phyloP scores from a whole-genome alignment of 2,888 invertebrate genomes.

The Urechis unicinctus region DNA sequence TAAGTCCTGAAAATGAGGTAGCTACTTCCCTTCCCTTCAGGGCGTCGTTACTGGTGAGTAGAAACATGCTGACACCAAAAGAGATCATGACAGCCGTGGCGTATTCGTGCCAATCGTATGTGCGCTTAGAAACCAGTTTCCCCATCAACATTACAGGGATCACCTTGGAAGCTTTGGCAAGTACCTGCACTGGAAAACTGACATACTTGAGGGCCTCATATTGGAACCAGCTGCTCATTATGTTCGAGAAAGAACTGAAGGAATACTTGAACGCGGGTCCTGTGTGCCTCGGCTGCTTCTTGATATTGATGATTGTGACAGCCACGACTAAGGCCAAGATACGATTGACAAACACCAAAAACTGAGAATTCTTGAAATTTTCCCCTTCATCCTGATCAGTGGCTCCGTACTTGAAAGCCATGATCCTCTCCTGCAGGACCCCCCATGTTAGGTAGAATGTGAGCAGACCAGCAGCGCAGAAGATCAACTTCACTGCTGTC shows the following conservation, averaged over 20 bases:
- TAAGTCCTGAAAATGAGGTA: conserved; percentile 75
- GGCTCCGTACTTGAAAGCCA: conserved; percentile 63
- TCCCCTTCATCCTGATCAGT: conserved; percentile 22
- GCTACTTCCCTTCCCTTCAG: conserved; percentile 60
- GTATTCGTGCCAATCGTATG: conserved; percentile 87
- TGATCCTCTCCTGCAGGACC: conserved; percentile 93
- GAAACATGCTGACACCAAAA: conserved; percentile 85
- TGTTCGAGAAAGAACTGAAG: conserved; percentile 92
- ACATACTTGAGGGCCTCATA: conserved; percentile 98
- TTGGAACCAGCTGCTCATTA: conserved; percentile 98
- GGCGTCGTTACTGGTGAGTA: conserved; percentile 60
- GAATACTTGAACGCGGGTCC: conserved; percentile 91
- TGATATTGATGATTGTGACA: conserved; percentile 5
- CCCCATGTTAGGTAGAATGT: conserved; percentile 92
- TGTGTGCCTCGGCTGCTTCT: conserved; percentile 55
- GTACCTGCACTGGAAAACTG: conserved; percentile 91
- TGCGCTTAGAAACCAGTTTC: conserved; percentile 76
- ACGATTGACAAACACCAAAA: conserved; percentile 91
- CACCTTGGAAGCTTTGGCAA: conserved; percentile 84
- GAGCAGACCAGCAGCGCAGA: conserved; percentile 85
- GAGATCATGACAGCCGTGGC: conserved; percentile 83
- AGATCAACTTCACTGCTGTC: conserved; percentile 54
- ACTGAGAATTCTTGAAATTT: conserved; percentile 85
- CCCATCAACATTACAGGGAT: conserved; percentile 92
- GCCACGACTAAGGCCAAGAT: conserved; percentile 63